Percentiles rank a stretch among this genome's conserved stretches.
Evolutionary conservation across 2,888 invertebrate genomes (phyloP).

Genomic region (Petrophora chlorosata): DNA sequence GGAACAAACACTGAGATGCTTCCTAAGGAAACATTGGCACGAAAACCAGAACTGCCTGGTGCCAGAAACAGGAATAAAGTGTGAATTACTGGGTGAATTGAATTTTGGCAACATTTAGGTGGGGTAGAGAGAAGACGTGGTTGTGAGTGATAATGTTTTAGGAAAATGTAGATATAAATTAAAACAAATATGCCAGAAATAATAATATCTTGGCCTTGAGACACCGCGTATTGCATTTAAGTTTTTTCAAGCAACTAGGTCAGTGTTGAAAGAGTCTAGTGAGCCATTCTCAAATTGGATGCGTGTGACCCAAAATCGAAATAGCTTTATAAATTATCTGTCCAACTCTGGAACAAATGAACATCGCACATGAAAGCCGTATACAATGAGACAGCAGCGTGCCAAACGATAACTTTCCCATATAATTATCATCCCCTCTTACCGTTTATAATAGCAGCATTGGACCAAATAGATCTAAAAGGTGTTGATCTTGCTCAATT

Average conservation of each 20-base stretch:
- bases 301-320: too few species aligned
- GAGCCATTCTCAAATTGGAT: too few species aligned
- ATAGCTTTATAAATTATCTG: too few species aligned
- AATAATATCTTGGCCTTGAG: too few species aligned
- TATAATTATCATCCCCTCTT: background rate
- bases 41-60: constrained; percentile 13
- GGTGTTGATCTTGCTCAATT: constrained; percentile 67
- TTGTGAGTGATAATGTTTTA: background rate
- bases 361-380: too few species aligned
- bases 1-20: too few species aligned
- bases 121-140: background rate
- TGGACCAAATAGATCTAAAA: constrained; percentile 43
- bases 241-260: too few species aligned
- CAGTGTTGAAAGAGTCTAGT: too few species aligned
- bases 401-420: background rate
- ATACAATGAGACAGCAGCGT: too few species aligned
- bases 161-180: background rate
- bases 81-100: constrained; percentile 21
- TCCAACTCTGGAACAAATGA: too few species aligned
- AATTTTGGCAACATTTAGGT: constrained; percentile 19
- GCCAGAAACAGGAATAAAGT: constrained; percentile 11
- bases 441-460: constrained; percentile 12
- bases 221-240: too few species aligned
- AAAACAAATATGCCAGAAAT: too few species aligned
- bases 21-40: constrained; percentile 25